These are phyloP conservation scores for Prolemur simus DNA, from an alignment of 2,113 vertebrate genomes.

Conservation along the genomic window DNA sequence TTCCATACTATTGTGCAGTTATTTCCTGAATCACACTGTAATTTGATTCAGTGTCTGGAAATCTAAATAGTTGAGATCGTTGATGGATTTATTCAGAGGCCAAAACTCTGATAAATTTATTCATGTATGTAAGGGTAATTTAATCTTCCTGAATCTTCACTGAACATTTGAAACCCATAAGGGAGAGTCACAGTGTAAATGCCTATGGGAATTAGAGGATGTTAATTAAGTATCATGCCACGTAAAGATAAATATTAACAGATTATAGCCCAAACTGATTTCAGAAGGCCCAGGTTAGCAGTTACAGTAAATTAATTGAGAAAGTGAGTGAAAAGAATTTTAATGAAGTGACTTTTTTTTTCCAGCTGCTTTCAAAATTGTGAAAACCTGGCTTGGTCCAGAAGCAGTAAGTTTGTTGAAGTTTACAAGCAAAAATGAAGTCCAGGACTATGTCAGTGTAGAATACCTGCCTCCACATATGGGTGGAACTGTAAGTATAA, in stretches of 20 bases:
- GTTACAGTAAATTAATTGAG: not conserved
- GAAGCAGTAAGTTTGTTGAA: conserved; percentile 95
- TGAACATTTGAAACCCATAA: conserved; percentile 37
- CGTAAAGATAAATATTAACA: not conserved
- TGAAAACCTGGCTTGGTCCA: conserved; percentile 96
- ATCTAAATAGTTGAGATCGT: not conserved
- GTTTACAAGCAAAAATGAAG: conserved; percentile 91
- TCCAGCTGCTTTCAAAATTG: conserved; percentile 97
- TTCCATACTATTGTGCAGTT: not conserved
- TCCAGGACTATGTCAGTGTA: conserved; percentile 89
- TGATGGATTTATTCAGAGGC: conserved; percentile 10
- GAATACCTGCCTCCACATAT: conserved; percentile 95
- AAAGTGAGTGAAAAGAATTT: conserved; percentile 29
- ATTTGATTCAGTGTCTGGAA: not conserved
- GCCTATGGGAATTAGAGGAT: not conserved
- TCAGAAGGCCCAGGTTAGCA: not conserved
- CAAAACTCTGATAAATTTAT: not conserved
- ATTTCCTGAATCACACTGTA: not conserved
- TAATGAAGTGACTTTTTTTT: conserved; percentile 53
- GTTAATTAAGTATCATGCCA: not conserved
- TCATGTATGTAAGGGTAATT: conserved; percentile 1
- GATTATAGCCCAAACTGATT: not conserved
- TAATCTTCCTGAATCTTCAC: conserved; percentile 30
- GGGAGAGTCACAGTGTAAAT: not conserved
- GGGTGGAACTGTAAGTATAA: conserved; percentile 94